Evolutionary conservation across 2,888 invertebrate genomes (phyloP).

Genomic region (Elmis aenea): DNA sequence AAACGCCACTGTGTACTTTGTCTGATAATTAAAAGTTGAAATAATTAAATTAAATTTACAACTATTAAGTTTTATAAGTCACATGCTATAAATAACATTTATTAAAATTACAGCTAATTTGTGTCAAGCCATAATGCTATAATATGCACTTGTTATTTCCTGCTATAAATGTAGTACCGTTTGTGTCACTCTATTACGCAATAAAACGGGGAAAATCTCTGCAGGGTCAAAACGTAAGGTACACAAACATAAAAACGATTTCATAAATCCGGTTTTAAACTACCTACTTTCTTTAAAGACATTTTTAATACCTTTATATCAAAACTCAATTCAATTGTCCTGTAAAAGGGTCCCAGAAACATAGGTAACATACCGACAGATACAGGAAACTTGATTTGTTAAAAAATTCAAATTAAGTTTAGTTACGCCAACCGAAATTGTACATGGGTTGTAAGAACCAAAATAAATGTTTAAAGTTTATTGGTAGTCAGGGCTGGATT

Average conservation of each 20-base stretch:
- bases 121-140: conserved; percentile 10
- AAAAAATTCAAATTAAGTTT: too few relatives aligned
- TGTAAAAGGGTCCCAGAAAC: too few relatives aligned
- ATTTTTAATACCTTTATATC: conserved; percentile 8
- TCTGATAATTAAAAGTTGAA: too few relatives aligned
- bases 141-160: conserved; percentile 16
- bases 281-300: conserved; percentile 9
- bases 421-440: too few relatives aligned
- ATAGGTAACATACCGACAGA: too few relatives aligned
- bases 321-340: conserved; percentile 7
- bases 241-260: conserved; percentile 9
- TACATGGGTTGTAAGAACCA: too few relatives aligned
- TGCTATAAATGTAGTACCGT: conserved; percentile 18
- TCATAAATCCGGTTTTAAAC: conserved; percentile 12
- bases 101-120: conserved; percentile 10
- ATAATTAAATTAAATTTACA: too few relatives aligned
- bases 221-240: conserved; percentile 12
- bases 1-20: too few relatives aligned
- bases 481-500: too few relatives aligned
- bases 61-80: too few relatives aligned
- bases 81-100: conserved; percentile 2
- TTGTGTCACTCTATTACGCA: conserved; percentile 13
- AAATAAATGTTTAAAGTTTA: too few relatives aligned
- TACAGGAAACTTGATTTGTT: too few relatives aligned
- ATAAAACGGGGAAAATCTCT: conserved; percentile 12